Base-by-base conservation (phyloP, 2,797 vertebrate species). In the Melanotaenia boesemani region DNA sequence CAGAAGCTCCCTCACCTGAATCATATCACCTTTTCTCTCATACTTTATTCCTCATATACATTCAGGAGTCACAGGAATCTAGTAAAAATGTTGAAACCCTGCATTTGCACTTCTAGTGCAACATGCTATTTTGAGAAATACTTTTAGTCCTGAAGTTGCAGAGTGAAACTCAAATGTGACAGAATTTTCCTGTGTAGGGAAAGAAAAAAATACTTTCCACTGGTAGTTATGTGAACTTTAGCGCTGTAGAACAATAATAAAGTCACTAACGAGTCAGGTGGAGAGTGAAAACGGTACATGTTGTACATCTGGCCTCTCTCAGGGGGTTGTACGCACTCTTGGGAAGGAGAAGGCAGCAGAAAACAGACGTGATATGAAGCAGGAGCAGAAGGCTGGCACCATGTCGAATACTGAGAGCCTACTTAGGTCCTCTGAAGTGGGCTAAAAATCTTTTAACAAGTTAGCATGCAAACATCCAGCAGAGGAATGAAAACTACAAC, bases 221-320 rank as follows among this genome's bases (percentile, higher is more conserved):
- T 20, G 44, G 44, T 46, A 20, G 18, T 46, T 6, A 20, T 18
- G 18, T 7, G 6, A 46, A 36, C 15, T 50, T 3, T 3, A 16
- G 16, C 0, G 24, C 52, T 13, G 11, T 28, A 32, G 37, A 6
- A 71, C 64, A 74, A 72, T 55, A 20, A 65, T 80, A 30, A 81
- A 84, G 72, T 39, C 56, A 9, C 22, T 9, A 24, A 4, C 1
- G 7, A 41, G 46, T 73, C 72, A 72, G 67, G 67, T 79, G 84
- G 64, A 56, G 84, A 77, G 83, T 50, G 56, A 84, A 70, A 78
- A 83, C 70, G 72, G 69, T 44, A 48, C 70, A 77, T 5, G 52
- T 16, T 67, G 82, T 77, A 82, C 71, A 69, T 79, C 68, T 81
- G 79, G 71, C 69, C 81, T 81, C 36, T 46, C 52, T 28, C 52